Evolutionary conservation across 2,888 invertebrate species (phyloP).

Genomic region (Amphiduros pacificus): DNA sequence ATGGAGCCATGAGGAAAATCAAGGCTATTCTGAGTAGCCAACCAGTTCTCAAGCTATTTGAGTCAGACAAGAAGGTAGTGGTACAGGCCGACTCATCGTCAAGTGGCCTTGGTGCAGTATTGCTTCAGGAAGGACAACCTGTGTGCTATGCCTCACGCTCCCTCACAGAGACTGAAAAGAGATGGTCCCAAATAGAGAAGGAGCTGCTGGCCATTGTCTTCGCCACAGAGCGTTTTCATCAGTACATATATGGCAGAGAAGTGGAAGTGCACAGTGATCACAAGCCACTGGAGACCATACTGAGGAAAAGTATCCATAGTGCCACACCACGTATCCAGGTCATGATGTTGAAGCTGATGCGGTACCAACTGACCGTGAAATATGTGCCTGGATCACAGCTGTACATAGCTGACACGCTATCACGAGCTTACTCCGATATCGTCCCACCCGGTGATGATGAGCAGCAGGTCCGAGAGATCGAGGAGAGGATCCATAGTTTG

Average conservation of each 20-base stretch:
- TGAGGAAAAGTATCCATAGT: neutral
- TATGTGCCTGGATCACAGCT: neutral
- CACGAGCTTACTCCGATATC: neutral
- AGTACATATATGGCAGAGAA: constrained; percentile 16
- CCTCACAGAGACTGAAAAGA: constrained; percentile 9
- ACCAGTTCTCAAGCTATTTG: constrained; percentile 18
- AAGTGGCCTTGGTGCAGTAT: constrained; percentile 12
- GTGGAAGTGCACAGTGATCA: neutral
- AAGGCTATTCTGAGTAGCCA: neutral
- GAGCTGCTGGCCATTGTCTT: constrained; percentile 20
- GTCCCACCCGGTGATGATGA: no score
- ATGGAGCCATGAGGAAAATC: constrained; percentile 22
- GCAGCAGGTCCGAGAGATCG: neutral
- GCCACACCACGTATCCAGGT: neutral
- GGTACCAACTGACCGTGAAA: neutral
- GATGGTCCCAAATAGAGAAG: constrained; percentile 21
- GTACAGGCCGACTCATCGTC: constrained; percentile 15
- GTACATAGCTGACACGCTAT: neutral
- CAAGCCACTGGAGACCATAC: neutral
- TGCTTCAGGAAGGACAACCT: constrained; percentile 16
- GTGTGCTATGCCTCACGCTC: constrained; percentile 14
- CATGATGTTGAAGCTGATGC: constrained; percentile 1
- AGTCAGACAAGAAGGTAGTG: constrained; percentile 5
- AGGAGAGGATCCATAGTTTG: neutral
- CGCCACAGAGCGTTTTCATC: constrained; percentile 17